Percentiles rank a stretch among this genome's conserved stretches.
These are phyloP conservation scores for Rhinichthys klamathensis DNA, from an alignment of 2,113 vertebrate genomes.

Conservation along the genomic window DNA sequence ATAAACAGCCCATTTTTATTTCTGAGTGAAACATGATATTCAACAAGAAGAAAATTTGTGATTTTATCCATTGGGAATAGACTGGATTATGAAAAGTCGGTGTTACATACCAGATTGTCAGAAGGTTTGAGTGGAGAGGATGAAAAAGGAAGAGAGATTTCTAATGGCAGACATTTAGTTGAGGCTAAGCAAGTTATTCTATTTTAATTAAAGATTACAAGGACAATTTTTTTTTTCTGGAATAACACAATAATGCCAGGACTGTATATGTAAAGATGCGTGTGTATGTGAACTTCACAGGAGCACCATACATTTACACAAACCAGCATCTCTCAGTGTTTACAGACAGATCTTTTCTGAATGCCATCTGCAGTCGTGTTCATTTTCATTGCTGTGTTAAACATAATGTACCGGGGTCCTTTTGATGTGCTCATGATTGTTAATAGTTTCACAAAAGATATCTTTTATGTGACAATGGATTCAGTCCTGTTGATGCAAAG, in stretches of 20 bases:
- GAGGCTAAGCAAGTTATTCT: not conserved
- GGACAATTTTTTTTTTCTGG: not conserved
- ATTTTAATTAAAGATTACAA: not conserved
- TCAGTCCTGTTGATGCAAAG: not conserved
- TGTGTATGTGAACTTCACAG: not conserved
- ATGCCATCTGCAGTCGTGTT: not conserved
- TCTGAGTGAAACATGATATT: not conserved
- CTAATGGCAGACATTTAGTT: not conserved
- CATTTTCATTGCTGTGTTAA: not conserved
- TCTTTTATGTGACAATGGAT: not conserved
- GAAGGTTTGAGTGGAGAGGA: not conserved
- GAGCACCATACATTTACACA: slow-evolving; percentile 9
- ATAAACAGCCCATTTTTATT: not conserved
- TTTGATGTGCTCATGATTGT: not conserved
- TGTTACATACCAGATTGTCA: not conserved
- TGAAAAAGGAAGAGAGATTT: not conserved
- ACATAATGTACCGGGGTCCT: not conserved
- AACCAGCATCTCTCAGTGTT: not conserved
- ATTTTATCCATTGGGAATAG: not conserved
- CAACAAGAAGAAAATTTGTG: not conserved
- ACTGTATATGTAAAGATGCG: too few species aligned
- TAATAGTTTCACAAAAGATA: slow-evolving; percentile 26
- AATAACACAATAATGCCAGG: not conserved
- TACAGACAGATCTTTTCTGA: slow-evolving; percentile 23
- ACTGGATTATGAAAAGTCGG: not conserved